Conservation (phyloP, 2,113 vertebrate genomes). For the Pongo pygmaeus region DNA sequence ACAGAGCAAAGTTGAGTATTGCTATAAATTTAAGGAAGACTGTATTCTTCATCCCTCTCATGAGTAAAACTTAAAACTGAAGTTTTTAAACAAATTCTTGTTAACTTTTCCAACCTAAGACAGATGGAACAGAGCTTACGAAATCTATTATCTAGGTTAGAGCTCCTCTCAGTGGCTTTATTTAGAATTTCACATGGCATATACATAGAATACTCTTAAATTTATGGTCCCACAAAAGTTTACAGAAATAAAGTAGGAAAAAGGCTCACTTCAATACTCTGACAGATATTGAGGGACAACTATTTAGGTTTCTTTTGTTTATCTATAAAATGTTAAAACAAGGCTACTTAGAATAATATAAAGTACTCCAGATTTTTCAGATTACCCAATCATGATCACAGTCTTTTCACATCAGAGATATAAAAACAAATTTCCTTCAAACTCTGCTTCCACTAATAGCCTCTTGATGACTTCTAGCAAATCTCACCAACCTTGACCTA, state of each 20-base stretch:
- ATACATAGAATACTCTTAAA: not conserved
- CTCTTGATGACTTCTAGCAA: too few relatives aligned
- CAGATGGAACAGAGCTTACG: accelerated
- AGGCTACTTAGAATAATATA: not conserved
- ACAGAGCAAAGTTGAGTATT: not conserved
- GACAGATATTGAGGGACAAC: not conserved
- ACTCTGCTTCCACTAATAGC: too few relatives aligned
- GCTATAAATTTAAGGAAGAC: not conserved
- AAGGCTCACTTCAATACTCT: not conserved
- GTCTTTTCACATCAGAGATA: not conserved
- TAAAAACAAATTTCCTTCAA: not conserved
- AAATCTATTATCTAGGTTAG: constrained; percentile 64
- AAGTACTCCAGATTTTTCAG: not conserved
- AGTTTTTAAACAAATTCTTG: not conserved
- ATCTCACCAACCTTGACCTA: too few relatives aligned
- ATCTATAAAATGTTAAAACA: not conserved
- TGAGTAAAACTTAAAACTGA: not conserved
- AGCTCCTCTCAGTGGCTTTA: constrained; percentile 81
- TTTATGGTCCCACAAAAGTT: not conserved
- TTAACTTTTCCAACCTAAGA: not conserved
- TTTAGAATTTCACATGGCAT: not conserved
- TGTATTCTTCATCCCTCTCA: not conserved
- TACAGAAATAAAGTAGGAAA: not conserved
- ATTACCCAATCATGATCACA: not conserved
- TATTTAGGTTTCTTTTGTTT: not conserved